These are phyloP conservation scores for Drosophila borealis DNA, from an alignment of 2,888 invertebrate species.

Conservation along the genomic window DNA sequence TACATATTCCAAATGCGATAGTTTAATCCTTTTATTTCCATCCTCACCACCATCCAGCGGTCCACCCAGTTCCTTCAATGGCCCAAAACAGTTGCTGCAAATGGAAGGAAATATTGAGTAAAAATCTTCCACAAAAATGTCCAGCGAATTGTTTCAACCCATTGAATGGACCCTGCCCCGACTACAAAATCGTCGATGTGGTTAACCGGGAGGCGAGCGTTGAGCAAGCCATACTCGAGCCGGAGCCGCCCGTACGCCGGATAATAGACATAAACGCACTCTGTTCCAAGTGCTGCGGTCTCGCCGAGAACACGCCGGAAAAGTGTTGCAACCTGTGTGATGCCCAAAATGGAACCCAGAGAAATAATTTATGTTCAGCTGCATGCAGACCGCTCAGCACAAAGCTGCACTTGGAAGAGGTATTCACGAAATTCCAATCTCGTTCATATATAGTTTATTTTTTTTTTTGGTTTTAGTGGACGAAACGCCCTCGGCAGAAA, in stretches of 20 bases:
- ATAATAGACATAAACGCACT: conserved; percentile 34
- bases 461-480: conserved; percentile 36
- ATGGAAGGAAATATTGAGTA: conserved; percentile 24
- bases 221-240: conserved; percentile 26
- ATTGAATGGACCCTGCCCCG: conserved; percentile 42
- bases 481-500: conserved; percentile 51
- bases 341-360: conserved; percentile 35
- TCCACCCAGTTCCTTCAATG: conserved; percentile 18
- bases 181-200: conserved; percentile 20
- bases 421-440: conserved; percentile 4
- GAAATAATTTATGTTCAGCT: conserved; percentile 45
- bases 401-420: conserved; percentile 57
- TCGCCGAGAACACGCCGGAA: background rate
- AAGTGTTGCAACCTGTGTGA: conserved; percentile 38
- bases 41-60: background rate
- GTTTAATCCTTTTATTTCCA: background rate
- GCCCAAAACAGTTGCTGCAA: conserved; percentile 48
- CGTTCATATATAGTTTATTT: background rate
- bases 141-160: conserved; percentile 43
- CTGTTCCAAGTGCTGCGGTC: conserved; percentile 17
- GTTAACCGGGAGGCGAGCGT: background rate
- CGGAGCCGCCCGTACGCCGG: conserved; percentile 33
- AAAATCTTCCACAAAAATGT: conserved; percentile 4
- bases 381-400: conserved; percentile 54
- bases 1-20: conserved; percentile 29